Evolutionary conservation across 2,113 vertebrate genomes (phyloP).

Genomic region (Myiagra hebetior): DNA sequence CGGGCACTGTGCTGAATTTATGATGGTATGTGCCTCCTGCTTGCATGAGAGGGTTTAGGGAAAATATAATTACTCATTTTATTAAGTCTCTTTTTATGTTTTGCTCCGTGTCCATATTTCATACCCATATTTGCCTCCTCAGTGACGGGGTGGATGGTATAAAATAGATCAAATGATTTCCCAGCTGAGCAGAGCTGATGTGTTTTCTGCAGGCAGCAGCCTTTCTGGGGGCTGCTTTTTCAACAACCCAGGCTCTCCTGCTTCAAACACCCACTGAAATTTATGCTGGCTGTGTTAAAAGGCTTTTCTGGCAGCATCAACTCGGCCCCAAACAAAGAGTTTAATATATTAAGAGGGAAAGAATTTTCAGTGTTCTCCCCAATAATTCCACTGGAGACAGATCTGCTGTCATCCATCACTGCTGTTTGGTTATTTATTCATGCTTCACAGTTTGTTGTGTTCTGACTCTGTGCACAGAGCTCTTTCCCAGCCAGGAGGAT

Average conservation of each 20-base stretch:
- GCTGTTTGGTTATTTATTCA: neutral
- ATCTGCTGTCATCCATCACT: neutral
- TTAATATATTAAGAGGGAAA: neutral
- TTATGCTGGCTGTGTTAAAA: constrained; percentile 2
- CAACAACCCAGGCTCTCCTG: neutral
- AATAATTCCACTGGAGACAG: neutral
- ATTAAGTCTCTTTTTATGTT: constrained; percentile 23
- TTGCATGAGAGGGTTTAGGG: neutral
- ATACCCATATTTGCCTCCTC: neutral
- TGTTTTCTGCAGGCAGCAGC: constrained; percentile 12
- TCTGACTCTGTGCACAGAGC: neutral
- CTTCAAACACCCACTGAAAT: neutral
- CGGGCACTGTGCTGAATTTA: neutral
- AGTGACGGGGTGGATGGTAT: neutral
- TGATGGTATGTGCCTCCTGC: neutral
- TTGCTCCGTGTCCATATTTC: constrained; percentile 2
- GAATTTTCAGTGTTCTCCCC: constrained; percentile 29
- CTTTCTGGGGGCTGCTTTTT: neutral
- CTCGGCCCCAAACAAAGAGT: neutral
- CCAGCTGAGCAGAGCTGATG: neutral
- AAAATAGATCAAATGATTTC: constrained; percentile 27
- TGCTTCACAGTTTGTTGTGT: neutral
- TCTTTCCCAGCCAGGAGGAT: neutral
- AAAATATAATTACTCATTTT: constrained; percentile 43
- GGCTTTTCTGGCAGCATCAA: constrained; percentile 4